These are phyloP conservation scores for Smittia aterrima DNA, from an alignment of 2,888 invertebrate species.

Conservation along the genomic window DNA sequence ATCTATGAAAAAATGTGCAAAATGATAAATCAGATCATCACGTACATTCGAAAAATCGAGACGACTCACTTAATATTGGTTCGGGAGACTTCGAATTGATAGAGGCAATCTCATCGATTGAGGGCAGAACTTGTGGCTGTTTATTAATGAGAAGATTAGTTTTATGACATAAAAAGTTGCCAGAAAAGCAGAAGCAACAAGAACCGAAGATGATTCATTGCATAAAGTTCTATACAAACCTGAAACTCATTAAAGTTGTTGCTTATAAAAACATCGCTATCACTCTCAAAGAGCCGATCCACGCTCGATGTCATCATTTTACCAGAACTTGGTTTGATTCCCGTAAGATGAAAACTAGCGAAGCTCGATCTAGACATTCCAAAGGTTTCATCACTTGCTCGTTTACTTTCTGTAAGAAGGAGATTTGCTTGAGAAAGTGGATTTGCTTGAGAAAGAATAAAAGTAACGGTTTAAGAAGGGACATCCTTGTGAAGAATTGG, in stretches of 20 bases:
- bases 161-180: too few relatives aligned
- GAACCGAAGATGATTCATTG: not conserved
- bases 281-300: slow-evolving; percentile 76
- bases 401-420: too few relatives aligned
- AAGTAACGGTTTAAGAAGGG: too few relatives aligned
- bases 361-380: slow-evolving; percentile 77
- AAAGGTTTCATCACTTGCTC: slow-evolving; percentile 52
- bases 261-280: slow-evolving; percentile 66
- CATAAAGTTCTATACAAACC: slow-evolving; percentile 38
- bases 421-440: not conserved
- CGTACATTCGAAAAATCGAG: not conserved
- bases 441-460: too few relatives aligned
- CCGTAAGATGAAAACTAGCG: slow-evolving; percentile 83
- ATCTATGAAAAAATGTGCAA: slow-evolving; percentile 4
- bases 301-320: slow-evolving; percentile 88
- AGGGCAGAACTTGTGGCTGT: slow-evolving; percentile 52
- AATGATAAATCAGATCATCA: not conserved
- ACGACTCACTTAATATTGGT: slow-evolving; percentile 43
- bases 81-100: slow-evolving; percentile 44
- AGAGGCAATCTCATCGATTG: slow-evolving; percentile 57
- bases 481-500: too few relatives aligned
- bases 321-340: slow-evolving; percentile 70
- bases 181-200: too few relatives aligned
- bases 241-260: slow-evolving; percentile 64
- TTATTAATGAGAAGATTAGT: too few relatives aligned